Evolutionary conservation across 1,140 invertebrate species (phyloP), one percentile per base, ranked within the genome.

Genomic region (Lordiphosa stackelbergi): DNA sequence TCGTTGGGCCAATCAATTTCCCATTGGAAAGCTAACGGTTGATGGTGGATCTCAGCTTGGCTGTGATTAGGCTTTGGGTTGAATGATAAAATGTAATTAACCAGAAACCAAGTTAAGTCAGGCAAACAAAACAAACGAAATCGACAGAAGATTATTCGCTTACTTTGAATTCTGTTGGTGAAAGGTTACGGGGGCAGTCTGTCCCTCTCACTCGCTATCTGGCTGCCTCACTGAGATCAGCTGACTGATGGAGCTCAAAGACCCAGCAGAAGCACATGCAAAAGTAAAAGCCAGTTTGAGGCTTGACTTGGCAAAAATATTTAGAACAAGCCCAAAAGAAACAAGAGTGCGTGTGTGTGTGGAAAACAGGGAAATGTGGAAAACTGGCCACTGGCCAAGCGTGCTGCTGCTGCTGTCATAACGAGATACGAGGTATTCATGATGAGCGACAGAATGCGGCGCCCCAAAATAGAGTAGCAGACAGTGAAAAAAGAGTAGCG

Each of bases 31-130:
- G 56, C 52, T 73, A 66, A 73, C 69, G 74, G 73, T 73, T 43
- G 68, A 75, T 56, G 54, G 57, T 34, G 45, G 24, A 61, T 56
- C 53, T 59, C 24, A 47, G 28, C 28, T 31, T 7, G 28, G 28
- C 55, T 47, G 53, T 70, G 58, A 70, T 68, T 70, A 68, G 55
- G 24, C 42, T 28, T 52, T 53, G 38, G 66, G 42, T 53, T 58
- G 60, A 65, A 73, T 69, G 69, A 73, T 79, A 70, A 69, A 66
- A 70, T 53, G 65, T 73, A 78, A 78, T 78, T 78, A 79, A 62
- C 65, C 55, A 59, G 74, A 73, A 79, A 78, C 57, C 22, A 62
- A 78, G 53, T 79, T 46, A 45, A 75, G 61, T 70, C 66, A 56
- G 57, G 40, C 58, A 66, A 55, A 53, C 22, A 46, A 12, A 59